phyloP scores from a whole-genome alignment of 2,113 vertebrate genomes.

The Egretta garzetta region DNA sequence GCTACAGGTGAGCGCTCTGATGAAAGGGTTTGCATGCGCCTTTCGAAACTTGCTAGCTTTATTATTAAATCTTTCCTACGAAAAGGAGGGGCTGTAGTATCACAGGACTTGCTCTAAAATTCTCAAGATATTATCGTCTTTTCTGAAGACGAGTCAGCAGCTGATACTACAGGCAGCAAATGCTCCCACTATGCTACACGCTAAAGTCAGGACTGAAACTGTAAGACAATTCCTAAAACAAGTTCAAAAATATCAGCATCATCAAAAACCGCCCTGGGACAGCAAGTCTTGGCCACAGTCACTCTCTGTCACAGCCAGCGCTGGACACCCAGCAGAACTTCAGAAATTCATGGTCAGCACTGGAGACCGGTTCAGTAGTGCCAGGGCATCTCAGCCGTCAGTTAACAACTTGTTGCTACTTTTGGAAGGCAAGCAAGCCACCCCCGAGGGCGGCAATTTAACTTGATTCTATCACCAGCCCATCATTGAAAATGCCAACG shows the following conservation, averaged over 20 bases:
- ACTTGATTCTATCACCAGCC: neutral
- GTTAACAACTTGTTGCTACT: neutral
- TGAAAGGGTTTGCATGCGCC: neutral
- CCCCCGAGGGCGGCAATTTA: accelerated
- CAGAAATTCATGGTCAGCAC: neutral
- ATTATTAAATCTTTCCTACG: neutral
- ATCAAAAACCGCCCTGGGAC: neutral
- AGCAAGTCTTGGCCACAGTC: accelerated
- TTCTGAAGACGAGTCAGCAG: neutral
- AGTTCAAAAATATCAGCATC: neutral
- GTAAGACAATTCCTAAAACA: accelerated
- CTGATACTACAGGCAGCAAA: neutral
- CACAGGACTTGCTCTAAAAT: neutral
- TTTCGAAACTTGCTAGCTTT: neutral
- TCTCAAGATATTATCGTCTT: neutral
- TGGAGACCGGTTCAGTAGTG: neutral
- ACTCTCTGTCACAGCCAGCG: no score
- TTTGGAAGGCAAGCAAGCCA: neutral
- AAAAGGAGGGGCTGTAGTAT: neutral
- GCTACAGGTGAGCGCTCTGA: accelerated
- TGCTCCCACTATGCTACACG: neutral
- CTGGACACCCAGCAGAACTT: neutral
- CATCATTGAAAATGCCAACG: accelerated
- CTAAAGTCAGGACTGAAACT: neutral
- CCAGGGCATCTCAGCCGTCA: neutral